Evolutionary conservation across 2,797 vertebrate species (phyloP), one percentile per base, ranked within the genome.

Genomic region (Rhynchonycteris naso): DNA sequence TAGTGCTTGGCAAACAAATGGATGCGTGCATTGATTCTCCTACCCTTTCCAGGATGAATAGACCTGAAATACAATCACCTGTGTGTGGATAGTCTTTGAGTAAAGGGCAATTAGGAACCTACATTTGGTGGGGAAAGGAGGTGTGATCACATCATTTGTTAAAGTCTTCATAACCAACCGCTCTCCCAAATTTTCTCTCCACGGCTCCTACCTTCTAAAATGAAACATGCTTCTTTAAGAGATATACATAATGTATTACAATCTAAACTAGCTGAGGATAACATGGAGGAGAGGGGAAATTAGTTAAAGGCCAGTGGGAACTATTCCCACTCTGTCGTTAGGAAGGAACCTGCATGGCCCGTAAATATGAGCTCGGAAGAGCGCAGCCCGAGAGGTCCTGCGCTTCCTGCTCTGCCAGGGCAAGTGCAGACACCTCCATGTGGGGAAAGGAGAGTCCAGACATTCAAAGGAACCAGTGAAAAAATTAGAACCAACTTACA

Each of bases 101-200:
- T 59, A 24, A 63, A 95, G 69, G 14, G n/a, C 54, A 79, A 56
- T 54, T 58, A 54, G 38, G 28, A 86, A 21, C 50, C 52, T 63
- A 11, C 7, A 38, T 72, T 38, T 24, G 61, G 58, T 65, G 58
- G 52, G 12, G 33, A 68, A 47, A 88, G 19, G 88, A 80, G 15
- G 18, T 56, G 0, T 28, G 74, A 59, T 63, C 35, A 97, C 90
- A 93, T 96, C 93, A 90, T 93, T 97, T 97, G 95, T 86, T 96
- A 79, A 95, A 95, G 90, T 94, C 95, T 97, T 86, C 93, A 86
- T 91, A 97, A 97, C 95, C n/a, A 97, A 97, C 95, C n/a, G 21
- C 7, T 28, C 28, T 95, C 63, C 90, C 26, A 7, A 10, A 1
- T 95, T 97, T 96, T 79, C 89, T 83, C 56, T 95, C 94, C 76